Base-by-base conservation (phyloP, 2,113 vertebrate species). In the Myotis yumanensis region DNA sequence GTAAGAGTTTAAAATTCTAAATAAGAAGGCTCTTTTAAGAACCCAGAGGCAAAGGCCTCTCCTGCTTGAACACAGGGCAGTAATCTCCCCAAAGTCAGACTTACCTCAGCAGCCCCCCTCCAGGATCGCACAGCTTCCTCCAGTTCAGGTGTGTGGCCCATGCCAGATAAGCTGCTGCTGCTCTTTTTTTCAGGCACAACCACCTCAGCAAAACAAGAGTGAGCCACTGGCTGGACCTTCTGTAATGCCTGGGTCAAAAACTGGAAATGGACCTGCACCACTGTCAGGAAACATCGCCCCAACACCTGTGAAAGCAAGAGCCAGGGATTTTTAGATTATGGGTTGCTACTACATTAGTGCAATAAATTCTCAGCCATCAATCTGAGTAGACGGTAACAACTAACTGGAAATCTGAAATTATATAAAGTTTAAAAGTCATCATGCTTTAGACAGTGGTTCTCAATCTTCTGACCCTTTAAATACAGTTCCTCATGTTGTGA, bases 231-330 rank as follows among this genome's bases (percentile, higher is more conserved):
- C 97, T 99, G 99, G 77, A 99, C 99, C 90, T 99, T 99, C 98
- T 99, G 99, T 97, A 99, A 91, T 2, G 99, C 99, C 79, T 99
- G 99, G 2, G 99, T 99, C 91, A 99, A 98, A 98, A 99, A 99
- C 98, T 99, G 99, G 97, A 99, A 99, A 97, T 99, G 99, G 96
- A 99, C 99, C 98, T 99, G 99, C 99, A 99, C 99, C 98, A 99
- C 99, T 0, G 99, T 99, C 98, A 99, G 97, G 98, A 99, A 99
- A 97, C 99, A 99, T 83, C 99, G 98, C 71, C 99, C 99, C 91
- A 99, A 98, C 66, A 99, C 99, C 99, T 99, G 97, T 3, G 46
- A 87, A 97, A 91, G 95, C 51, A 89, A 95, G 83, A 91, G 32
- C 16, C 52, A 91, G 89, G 37, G 11, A 12, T 25, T 64, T 83